Evolutionary conservation across 1,140 invertebrate species (phyloP).

Genomic region (Drosophila suzukii): DNA sequence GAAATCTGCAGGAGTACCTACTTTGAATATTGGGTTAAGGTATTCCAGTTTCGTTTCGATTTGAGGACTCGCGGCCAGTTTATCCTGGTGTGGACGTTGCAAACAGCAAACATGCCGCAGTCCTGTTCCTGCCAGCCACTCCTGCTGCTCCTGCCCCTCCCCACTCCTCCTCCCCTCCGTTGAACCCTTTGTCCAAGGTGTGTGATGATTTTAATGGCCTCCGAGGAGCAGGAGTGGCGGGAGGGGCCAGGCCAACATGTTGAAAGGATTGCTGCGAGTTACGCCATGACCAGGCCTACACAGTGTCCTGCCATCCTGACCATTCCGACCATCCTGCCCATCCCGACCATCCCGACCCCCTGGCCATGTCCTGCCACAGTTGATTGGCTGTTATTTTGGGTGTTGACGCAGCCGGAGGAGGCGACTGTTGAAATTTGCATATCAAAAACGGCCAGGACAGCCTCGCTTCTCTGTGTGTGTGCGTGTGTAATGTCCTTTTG

Average conservation of each 20-base stretch:
- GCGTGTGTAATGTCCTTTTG: conserved; percentile 64
- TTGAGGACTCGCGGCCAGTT: conserved; percentile 26
- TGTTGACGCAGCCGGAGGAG: conserved; percentile 68
- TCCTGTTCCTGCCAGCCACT: conserved; percentile 25
- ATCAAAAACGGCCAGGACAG: conserved; percentile 73
- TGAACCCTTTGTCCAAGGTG: conserved; percentile 51
- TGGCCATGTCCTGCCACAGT: conserved; percentile 69
- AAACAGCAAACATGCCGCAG: conserved; percentile 79
- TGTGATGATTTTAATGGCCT: conserved; percentile 62
- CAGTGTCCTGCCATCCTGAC: conserved; percentile 9
- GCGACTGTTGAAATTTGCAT: conserved; percentile 80
- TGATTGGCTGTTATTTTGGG: conserved; percentile 84
- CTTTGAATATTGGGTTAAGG: neutral
- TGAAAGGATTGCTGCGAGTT: conserved; percentile 77
- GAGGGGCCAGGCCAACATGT: conserved; percentile 56
- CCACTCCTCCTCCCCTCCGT: neutral
- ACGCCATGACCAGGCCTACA: conserved; percentile 58
- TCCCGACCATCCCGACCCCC: neutral
- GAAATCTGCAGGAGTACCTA: too few relatives aligned
- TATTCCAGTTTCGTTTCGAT: conserved; percentile 12
- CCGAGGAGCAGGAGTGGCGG: conserved; percentile 6
- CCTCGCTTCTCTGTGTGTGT: conserved; percentile 13
- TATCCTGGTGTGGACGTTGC: conserved; percentile 65
- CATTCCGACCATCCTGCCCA: conserved; percentile 1
- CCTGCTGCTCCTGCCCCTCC: neutral